phyloP scores from a whole-genome alignment of 2,113 vertebrate genomes.

The Oxygymnocypris stewartii region DNA sequence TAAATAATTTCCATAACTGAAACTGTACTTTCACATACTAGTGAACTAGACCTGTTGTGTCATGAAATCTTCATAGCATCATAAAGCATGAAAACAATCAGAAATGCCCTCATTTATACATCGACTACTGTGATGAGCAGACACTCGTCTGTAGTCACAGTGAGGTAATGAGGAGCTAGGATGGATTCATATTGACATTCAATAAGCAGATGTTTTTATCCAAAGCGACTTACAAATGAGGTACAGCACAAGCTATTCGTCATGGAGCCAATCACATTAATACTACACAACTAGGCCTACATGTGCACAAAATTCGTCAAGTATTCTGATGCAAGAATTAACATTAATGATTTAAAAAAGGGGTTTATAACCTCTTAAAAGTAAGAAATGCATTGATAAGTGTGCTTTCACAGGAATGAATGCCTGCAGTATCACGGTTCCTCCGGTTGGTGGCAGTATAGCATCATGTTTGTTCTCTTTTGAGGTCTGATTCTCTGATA shows the following conservation, averaged over 20 bases:
- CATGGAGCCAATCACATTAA: background rate
- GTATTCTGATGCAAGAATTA: background rate
- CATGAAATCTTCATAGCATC: background rate
- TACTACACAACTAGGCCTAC: background rate
- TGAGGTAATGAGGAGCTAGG: background rate
- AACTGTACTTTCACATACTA: too few species aligned
- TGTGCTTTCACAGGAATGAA: background rate
- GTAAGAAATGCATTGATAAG: background rate
- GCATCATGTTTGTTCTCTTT: background rate
- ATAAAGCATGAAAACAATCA: background rate
- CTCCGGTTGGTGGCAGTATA: conserved; percentile 20
- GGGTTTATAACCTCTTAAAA: background rate
- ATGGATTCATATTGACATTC: background rate
- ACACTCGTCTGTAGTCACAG: background rate
- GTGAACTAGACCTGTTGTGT: too few species aligned
- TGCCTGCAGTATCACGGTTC: background rate
- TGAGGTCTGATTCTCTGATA: background rate
- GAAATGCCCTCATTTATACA: background rate
- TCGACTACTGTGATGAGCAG: background rate
- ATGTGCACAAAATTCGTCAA: background rate
- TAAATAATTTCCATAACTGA: background rate
- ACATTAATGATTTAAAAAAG: background rate
- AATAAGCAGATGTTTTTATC: background rate
- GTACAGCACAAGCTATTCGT: background rate
- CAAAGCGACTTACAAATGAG: conserved; percentile 1